Evolutionary conservation across 2,888 invertebrate species (phyloP), one percentile per base, ranked within the genome.

Genomic region (Ochropacha duplaris): DNA sequence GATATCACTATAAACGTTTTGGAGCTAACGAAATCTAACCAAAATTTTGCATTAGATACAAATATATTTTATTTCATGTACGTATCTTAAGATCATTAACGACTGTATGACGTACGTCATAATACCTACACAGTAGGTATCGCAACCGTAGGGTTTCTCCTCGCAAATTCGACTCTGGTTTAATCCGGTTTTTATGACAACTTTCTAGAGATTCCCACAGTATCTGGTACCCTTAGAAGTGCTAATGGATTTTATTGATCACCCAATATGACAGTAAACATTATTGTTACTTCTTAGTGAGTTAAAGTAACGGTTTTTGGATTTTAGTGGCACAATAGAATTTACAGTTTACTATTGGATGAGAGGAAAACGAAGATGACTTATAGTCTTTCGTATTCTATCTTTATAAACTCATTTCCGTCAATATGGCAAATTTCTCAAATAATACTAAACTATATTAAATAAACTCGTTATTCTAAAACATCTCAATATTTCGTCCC

Each of bases 191-290:
- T 83, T 84, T 83, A 79, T 84, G 79, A 81, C 79, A 78, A 87
- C 87, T 89, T 90, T 88, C 88, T 90, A 90, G 79, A 88, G 88
- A 88, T 89, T 89, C 90, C 84, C 83, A 67, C 76, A 75, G 65
- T 68, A 58, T 71, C 57, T 66, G 68, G 83, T 76, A 81, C 72
- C 88, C 90, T 81, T 88, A 90, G 73, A 87, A 88, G 87, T 88
- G 90, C 86, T 86, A 84, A 87, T 86, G 82, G 77, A 68, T 74
- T 82, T 83, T 83, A 82, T 83, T 81, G 75, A 60, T 62, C 60
- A 66, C 64, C 44, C 72, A 68, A 69, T 75, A 52, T 52, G 16
- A 50, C 50, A 28, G 16, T 50, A 50, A 52, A 52, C 52, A 22
- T 19, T 52, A 52, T 31, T 11, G 22, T 5, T 19, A 22, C 52